Conservation (phyloP, 2,888 invertebrate species). For the Ligdia adustata region DNA sequence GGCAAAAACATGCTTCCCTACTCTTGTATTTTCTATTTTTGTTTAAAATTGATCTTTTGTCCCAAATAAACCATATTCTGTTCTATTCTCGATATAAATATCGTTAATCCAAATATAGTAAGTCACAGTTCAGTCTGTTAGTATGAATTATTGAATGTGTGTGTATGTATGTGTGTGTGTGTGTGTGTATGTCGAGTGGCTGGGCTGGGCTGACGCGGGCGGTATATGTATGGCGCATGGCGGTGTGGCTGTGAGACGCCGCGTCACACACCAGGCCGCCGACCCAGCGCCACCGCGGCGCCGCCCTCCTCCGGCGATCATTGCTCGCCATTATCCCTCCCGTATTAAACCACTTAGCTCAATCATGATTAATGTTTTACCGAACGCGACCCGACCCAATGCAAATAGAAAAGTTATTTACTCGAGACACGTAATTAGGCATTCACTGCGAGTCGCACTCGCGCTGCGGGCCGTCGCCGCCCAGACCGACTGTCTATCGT, state of each 20-base stretch:
- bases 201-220: slow-evolving; percentile 19
- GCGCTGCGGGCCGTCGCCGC: slow-evolving; percentile 73
- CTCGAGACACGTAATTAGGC: slow-evolving; percentile 78
- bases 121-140: slow-evolving; percentile 11
- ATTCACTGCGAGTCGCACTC: slow-evolving; percentile 74
- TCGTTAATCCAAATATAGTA: slow-evolving; percentile 11
- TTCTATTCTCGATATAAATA: slow-evolving; percentile 17
- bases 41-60: too few species aligned
- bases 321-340: slow-evolving; percentile 80
- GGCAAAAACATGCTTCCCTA: too few species aligned
- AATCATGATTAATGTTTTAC: slow-evolving; percentile 84
- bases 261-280: slow-evolving; percentile 54
- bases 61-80: too few species aligned
- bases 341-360: slow-evolving; percentile 85
- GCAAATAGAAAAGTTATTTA: slow-evolving; percentile 83
- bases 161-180: too few species aligned
- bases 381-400: slow-evolving; percentile 74
- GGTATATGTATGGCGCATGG: slow-evolving; percentile 23
- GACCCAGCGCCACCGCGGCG: slow-evolving; percentile 69
- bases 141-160: too few species aligned
- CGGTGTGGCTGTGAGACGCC: too few species aligned
- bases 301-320: slow-evolving; percentile 79
- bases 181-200: not conserved
- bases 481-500: slow-evolving; percentile 71
- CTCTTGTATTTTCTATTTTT: too few species aligned